Percentiles rank a stretch among this genome's conserved stretches.
Conservation (phyloP, 2,113 vertebrate species). For the Notiomystis cincta region DNA sequence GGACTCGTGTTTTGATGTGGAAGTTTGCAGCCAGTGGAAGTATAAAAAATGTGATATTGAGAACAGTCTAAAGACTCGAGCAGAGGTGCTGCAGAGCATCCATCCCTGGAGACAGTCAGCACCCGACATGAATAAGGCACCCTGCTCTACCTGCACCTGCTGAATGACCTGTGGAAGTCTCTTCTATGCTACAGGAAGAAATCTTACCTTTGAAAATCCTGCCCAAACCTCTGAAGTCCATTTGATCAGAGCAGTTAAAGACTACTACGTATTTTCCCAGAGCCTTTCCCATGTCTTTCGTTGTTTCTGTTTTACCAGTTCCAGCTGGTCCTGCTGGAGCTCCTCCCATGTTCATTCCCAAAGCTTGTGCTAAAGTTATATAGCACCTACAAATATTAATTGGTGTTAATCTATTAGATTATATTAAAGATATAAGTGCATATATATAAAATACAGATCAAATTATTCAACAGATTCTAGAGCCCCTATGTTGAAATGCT, state of each 20-base stretch:
- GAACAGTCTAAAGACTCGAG: not conserved
- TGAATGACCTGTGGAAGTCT: not conserved
- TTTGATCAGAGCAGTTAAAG: conserved; percentile 91
- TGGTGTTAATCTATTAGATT: not conserved
- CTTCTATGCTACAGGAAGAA: not conserved
- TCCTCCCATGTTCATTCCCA: conserved; percentile 89
- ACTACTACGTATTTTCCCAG: conserved; percentile 87
- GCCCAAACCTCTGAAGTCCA: conserved; percentile 89
- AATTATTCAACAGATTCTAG: not conserved
- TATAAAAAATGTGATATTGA: not conserved
- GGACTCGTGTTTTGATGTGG: not conserved
- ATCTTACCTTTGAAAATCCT: conserved; percentile 89
- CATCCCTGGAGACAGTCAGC: not conserved
- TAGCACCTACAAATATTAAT: conserved; percentile 79
- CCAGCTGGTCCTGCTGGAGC: conserved; percentile 87
- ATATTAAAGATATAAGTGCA: not conserved
- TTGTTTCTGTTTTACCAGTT: conserved; percentile 91
- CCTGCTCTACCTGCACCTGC: not conserved
- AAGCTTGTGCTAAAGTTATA: conserved; percentile 84
- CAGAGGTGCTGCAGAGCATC: not conserved
- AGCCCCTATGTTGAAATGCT: not conserved
- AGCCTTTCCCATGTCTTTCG: conserved; percentile 87
- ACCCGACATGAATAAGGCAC: not conserved
- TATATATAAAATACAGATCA: not conserved
- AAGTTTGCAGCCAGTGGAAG: not conserved